Conservation (phyloP, 2,888 invertebrate genomes). For the Timema cristinae region DNA sequence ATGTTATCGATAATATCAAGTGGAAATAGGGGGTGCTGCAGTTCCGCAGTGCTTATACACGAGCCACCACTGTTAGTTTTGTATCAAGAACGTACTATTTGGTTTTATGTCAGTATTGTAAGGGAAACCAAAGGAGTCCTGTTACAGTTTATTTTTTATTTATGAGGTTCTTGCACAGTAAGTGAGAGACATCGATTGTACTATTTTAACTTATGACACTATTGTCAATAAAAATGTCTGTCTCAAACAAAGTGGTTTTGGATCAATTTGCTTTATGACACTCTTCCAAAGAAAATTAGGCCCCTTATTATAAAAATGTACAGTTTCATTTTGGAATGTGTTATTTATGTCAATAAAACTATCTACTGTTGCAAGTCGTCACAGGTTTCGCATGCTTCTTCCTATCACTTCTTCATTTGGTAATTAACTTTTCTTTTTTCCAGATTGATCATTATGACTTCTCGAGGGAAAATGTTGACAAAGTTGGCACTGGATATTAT, state of each 20-base stretch:
- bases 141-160: background rate
- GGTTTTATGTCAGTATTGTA: background rate
- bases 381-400: constrained; percentile 1
- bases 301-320: background rate
- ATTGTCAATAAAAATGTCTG: constrained; percentile 2
- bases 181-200: constrained; percentile 1
- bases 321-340: constrained; percentile 7
- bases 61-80: too few species aligned
- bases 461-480: constrained; percentile 2
- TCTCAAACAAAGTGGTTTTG: background rate
- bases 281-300: background rate
- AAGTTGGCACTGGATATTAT: background rate
- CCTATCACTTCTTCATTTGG: background rate
- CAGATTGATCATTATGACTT: constrained; percentile 4
- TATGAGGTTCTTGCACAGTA: background rate
- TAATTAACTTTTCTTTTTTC: background rate
- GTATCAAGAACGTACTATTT: background rate
- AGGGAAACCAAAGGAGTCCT: background rate
- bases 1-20: too few species aligned
- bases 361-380: constrained; percentile 9
- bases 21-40: too few species aligned
- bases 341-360: background rate
- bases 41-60: too few species aligned
- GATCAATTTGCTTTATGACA: background rate
- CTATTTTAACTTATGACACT: constrained; percentile 6